A percentile compares a stretch with the other conserved stretches of the same genome.
phyloP scores from a whole-genome alignment of 1,140 invertebrate genomes.

The Temnothorax nylanderi region DNA sequence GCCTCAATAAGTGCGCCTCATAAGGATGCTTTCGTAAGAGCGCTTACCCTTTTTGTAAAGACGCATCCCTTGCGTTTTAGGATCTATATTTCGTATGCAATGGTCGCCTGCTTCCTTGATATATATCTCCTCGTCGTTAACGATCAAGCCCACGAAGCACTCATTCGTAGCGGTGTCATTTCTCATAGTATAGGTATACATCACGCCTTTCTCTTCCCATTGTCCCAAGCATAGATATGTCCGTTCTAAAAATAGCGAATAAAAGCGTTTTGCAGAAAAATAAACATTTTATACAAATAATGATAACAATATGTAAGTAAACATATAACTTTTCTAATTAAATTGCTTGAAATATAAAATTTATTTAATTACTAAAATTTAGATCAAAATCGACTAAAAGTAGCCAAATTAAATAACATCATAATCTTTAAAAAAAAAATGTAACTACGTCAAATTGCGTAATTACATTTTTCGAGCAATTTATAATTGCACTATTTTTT shows the following conservation, averaged over 20 bases:
- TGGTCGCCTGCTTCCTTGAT: constrained; percentile 91
- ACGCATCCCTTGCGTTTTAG: constrained; percentile 88
- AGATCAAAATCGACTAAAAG: not conserved
- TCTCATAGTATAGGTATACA: constrained; percentile 90
- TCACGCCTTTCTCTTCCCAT: constrained; percentile 89
- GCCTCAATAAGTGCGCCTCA: not conserved
- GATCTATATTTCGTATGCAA: constrained; percentile 89
- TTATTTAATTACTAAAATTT: not conserved
- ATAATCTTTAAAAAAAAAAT: not conserved
- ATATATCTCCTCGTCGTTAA: constrained; percentile 88
- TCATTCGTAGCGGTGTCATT: constrained; percentile 89
- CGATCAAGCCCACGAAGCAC: constrained; percentile 90
- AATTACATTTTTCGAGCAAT: not conserved
- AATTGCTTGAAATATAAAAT: not conserved
- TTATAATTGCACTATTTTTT: too few relatives aligned
- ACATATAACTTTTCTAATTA: not conserved
- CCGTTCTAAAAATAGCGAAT: constrained; percentile 85
- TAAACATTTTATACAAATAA: not conserved
- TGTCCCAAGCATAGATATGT: constrained; percentile 90
- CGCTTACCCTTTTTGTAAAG: constrained; percentile 86
- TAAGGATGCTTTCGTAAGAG: not conserved
- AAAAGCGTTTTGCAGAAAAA: not conserved
- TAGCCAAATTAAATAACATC: not conserved
- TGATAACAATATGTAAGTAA: not conserved
- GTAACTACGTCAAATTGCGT: not conserved